Percentiles rank a stretch among this genome's conserved stretches.
These are phyloP conservation scores for Euwallacea fornicatus DNA, from an alignment of 1,140 invertebrate genomes.

Conservation along the genomic window DNA sequence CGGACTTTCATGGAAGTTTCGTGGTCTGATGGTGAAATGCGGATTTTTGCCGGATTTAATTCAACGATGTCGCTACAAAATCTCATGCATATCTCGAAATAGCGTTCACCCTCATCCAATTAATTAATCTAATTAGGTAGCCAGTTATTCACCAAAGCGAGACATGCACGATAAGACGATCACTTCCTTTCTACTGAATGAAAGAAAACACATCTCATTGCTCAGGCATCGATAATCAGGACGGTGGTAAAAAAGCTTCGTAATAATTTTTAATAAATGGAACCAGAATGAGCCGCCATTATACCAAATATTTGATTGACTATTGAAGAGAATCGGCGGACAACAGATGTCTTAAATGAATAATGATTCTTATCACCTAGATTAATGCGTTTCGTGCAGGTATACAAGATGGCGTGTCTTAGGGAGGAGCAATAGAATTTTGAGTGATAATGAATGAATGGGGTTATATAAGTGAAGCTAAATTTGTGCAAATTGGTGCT, in stretches of 20 bases:
- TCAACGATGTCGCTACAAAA: no score
- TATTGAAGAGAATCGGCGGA: slow-evolving; percentile 40
- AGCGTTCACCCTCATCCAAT: no score
- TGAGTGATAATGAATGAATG: not conserved
- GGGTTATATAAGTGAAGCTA: no score
- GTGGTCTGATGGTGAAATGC: no score
- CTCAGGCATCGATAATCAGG: not conserved
- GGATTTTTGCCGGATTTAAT: no score
- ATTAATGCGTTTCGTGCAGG: slow-evolving; percentile 42
- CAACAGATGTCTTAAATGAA: slow-evolving; percentile 46
- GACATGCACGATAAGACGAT: no score
- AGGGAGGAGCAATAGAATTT: slow-evolving; percentile 21
- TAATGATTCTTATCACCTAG: slow-evolving; percentile 50
- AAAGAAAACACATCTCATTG: slow-evolving; percentile 1
- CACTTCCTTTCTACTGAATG: no score
- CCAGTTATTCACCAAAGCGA: no score
- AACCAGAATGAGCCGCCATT: slow-evolving; percentile 21
- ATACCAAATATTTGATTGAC: slow-evolving; percentile 41
- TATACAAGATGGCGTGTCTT: slow-evolving; percentile 42
- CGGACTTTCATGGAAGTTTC: no score
- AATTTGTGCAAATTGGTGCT: no score
- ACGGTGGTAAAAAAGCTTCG: slow-evolving; percentile 17
- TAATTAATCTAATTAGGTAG: no score
- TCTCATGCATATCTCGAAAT: no score
- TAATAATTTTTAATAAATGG: slow-evolving; percentile 31